These are phyloP conservation scores for Linnaemya vulpina DNA, from an alignment of 2,888 invertebrate genomes.

Conservation along the genomic window DNA sequence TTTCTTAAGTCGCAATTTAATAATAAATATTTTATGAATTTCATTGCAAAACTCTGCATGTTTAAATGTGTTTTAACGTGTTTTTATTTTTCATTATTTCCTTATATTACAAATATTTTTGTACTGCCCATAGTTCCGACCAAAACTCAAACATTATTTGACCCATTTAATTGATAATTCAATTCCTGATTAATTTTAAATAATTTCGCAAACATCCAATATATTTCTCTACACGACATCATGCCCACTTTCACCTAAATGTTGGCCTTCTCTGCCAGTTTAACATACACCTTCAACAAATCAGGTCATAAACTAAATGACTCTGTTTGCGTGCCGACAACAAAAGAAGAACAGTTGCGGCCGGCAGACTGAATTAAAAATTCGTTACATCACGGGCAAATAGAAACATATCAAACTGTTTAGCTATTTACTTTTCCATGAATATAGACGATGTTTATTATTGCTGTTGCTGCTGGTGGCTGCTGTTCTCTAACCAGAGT, in stretches of 20 bases:
- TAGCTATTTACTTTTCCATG: not conserved
- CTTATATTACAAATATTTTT: too few relatives aligned
- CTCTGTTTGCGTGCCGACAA: conserved; percentile 29
- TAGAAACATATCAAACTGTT: conserved; percentile 28
- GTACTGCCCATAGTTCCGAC: too few relatives aligned
- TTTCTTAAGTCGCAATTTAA: too few relatives aligned
- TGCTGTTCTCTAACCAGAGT: not conserved
- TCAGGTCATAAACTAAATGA: conserved; percentile 20
- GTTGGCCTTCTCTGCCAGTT: conserved; percentile 21
- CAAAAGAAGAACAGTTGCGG: not conserved
- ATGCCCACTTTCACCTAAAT: not conserved
- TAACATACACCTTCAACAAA: not conserved
- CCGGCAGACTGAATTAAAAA: conserved; percentile 1
- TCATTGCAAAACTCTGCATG: too few relatives aligned
- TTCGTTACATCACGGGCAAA: conserved; percentile 33
- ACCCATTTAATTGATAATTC: too few relatives aligned
- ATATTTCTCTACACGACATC: too few relatives aligned
- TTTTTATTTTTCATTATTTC: too few relatives aligned
- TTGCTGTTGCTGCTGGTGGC: conserved; percentile 2
- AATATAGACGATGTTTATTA: conserved; percentile 38
- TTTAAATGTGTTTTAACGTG: too few relatives aligned
- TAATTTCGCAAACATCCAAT: too few relatives aligned
- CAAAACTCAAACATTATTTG: too few relatives aligned
- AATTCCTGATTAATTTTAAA: too few relatives aligned
- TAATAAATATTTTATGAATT: too few relatives aligned